A percentile compares a stretch with the other conserved stretches of the same genome.
Evolutionary conservation across 2,113 vertebrate genomes (phyloP).

Genomic region (Nansenia antarctica): DNA sequence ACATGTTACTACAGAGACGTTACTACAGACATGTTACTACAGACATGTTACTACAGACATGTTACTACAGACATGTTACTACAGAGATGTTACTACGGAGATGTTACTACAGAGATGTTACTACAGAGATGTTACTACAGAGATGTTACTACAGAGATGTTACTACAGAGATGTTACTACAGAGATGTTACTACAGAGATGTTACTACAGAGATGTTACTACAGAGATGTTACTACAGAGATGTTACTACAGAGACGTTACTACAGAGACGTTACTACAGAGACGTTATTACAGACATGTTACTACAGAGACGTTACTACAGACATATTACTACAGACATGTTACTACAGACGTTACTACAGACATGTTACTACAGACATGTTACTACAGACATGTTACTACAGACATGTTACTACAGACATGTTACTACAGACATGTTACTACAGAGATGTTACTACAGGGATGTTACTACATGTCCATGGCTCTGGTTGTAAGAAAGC

Average conservation of each 20-base stretch:
- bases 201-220: neutral
- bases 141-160: neutral
- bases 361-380: neutral
- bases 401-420: neutral
- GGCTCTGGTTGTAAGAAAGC: neutral
- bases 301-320: neutral
- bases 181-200: neutral
- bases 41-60: neutral
- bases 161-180: neutral
- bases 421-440: neutral
- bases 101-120: neutral
- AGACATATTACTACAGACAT: neutral
- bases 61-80: no score
- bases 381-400: neutral
- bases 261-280: no score
- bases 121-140: no score
- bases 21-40: no score
- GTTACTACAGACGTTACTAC: neutral
- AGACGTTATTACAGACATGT: neutral
- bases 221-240: neutral
- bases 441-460: neutral
- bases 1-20: neutral
- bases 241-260: neutral
- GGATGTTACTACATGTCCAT: neutral
- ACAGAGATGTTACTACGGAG: neutral